These are phyloP conservation scores for Rhagonycha lutea DNA, from an alignment of 2,888 invertebrate genomes.

Conservation along the genomic window DNA sequence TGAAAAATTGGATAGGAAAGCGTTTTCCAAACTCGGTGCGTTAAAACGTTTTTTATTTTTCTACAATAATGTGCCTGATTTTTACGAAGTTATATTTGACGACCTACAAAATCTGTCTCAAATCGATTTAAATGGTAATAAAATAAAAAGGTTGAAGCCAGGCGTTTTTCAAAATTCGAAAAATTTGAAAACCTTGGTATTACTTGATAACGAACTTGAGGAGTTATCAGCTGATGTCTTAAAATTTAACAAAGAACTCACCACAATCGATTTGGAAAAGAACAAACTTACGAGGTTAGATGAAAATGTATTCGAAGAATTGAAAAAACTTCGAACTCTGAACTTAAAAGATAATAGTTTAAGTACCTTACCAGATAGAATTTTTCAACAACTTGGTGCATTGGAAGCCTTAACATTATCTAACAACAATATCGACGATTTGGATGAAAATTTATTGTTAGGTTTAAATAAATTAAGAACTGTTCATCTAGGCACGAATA, in stretches of 20 bases:
- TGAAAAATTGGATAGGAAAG: not conserved
- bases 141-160: not conserved
- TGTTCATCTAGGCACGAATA: too few species aligned
- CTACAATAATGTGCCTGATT: not conserved
- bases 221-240: not conserved
- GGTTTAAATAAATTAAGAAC: too few species aligned
- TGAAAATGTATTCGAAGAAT: not conserved
- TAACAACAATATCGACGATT: not conserved
- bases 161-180: not conserved
- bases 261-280: not conserved
- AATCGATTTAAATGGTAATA: not conserved
- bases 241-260: not conserved
- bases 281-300: not conserved
- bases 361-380: not conserved
- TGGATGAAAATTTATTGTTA: too few species aligned
- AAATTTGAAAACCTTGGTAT: not conserved
- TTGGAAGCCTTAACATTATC: not conserved
- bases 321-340: not conserved
- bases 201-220: not conserved
- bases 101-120: too few species aligned
- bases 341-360: not conserved
- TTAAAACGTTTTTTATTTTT: not conserved
- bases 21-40: not conserved
- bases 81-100: not conserved
- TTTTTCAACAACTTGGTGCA: not conserved